A percentile compares a stretch with the other conserved stretches of the same genome.
These are phyloP conservation scores for Reticulitermes speratus DNA, from an alignment of 1,140 invertebrate genomes.

Conservation along the genomic window DNA sequence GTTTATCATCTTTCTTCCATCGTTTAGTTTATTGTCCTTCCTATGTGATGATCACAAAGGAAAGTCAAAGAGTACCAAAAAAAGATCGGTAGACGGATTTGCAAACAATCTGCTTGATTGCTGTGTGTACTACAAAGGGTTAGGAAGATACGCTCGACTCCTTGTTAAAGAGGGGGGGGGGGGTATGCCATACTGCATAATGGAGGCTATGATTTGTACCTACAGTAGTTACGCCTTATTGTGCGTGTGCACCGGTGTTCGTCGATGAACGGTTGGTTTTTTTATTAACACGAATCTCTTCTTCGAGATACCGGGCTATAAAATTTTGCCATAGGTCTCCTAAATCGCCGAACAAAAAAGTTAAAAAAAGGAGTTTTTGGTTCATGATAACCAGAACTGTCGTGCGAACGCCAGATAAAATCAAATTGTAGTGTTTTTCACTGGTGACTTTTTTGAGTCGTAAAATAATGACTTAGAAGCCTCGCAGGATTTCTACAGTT, in stretches of 20 bases:
- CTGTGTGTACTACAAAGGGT: background rate
- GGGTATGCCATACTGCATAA: background rate
- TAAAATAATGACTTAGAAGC: too few relatives aligned
- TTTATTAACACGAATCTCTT: too few relatives aligned
- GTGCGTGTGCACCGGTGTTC: too few relatives aligned
- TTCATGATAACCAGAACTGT: too few relatives aligned
- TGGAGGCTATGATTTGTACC: background rate
- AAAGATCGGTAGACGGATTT: background rate
- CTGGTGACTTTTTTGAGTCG: too few relatives aligned
- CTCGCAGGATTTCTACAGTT: too few relatives aligned
- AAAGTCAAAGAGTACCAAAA: slow-evolving; percentile 17
- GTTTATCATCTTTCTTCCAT: background rate
- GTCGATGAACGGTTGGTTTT: too few relatives aligned
- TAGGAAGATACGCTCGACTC: slow-evolving; percentile 13
- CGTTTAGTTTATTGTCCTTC: slow-evolving; percentile 4
- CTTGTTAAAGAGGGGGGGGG: too few relatives aligned
- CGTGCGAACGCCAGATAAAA: too few relatives aligned
- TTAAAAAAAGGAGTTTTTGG: background rate
- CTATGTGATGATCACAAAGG: slow-evolving; percentile 2
- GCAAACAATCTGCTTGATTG: background rate
- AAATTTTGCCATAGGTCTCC: background rate
- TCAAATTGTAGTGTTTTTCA: too few relatives aligned
- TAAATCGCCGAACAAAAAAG: background rate
- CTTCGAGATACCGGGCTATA: background rate
- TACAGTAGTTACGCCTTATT: too few relatives aligned